phyloP scores from a whole-genome alignment of 2,888 invertebrate genomes.

The Mesopsocus fuscifrons region DNA sequence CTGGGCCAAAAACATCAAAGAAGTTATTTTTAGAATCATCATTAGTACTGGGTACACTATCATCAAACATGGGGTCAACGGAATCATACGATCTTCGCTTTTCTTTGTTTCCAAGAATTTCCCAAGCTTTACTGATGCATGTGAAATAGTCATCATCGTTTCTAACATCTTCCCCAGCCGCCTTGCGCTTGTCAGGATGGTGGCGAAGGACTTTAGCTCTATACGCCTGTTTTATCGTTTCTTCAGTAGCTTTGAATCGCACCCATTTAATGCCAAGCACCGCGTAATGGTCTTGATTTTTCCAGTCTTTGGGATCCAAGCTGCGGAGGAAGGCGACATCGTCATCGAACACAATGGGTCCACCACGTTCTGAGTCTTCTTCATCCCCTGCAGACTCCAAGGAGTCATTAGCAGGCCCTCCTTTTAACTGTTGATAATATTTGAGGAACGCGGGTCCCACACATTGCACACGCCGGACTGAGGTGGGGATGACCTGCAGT shows the following conservation, averaged over 20 bases:
- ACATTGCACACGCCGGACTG: slow-evolving; percentile 26
- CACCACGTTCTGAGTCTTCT: slow-evolving; percentile 27
- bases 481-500: not conserved
- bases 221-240: slow-evolving; percentile 88
- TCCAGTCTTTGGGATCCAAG: slow-evolving; percentile 92
- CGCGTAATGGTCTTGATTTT: slow-evolving; percentile 93
- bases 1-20: slow-evolving; percentile 23
- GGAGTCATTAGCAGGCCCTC: slow-evolving; percentile 28
- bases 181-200: slow-evolving; percentile 95
- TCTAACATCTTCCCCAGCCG: slow-evolving; percentile 67
- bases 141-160: slow-evolving; percentile 95
- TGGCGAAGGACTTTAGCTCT: slow-evolving; percentile 74
- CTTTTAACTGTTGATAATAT: slow-evolving; percentile 31
- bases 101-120: slow-evolving; percentile 60
- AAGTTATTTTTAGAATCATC: slow-evolving; percentile 56
- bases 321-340: slow-evolving; percentile 69
- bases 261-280: slow-evolving; percentile 76
- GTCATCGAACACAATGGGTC: slow-evolving; percentile 33
- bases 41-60: slow-evolving; percentile 55
- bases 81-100: slow-evolving; percentile 89
- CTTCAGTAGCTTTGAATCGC: slow-evolving; percentile 72
- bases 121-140: slow-evolving; percentile 95
- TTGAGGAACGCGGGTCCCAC: slow-evolving; percentile 31
- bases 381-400: slow-evolving; percentile 25
- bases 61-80: slow-evolving; percentile 87